Evolutionary conservation across 2,797 vertebrate species (phyloP).

Genomic region (Typhlichthys eigenmanni): DNA sequence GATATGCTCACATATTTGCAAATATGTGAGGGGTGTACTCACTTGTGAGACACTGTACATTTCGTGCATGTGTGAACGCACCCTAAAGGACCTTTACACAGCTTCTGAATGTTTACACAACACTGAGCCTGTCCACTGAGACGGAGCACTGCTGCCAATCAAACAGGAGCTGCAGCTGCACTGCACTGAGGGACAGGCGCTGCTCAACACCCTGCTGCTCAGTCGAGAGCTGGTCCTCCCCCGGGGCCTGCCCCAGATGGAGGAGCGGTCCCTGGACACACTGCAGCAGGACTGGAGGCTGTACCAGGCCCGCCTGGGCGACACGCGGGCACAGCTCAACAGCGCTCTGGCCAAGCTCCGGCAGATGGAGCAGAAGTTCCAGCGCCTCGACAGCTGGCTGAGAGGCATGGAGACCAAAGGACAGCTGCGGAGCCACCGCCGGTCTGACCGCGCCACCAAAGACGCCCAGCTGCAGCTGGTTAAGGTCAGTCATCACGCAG

Average conservation of each 20-base stretch:
- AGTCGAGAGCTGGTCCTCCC: constrained; percentile 86
- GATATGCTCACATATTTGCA: too few species aligned
- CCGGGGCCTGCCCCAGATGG: constrained; percentile 87
- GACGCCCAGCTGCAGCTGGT: constrained; percentile 87
- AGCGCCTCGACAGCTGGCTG: constrained; percentile 90
- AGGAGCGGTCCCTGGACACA: constrained; percentile 87
- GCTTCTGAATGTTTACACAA: too few species aligned
- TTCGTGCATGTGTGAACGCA: too few species aligned
- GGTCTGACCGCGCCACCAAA: constrained; percentile 84
- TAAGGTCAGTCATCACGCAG: constrained; percentile 77
- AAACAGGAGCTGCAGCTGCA: constrained; percentile 86
- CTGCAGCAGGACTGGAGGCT: constrained; percentile 88
- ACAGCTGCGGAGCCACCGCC: constrained; percentile 76
- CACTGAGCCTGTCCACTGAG: background rate
- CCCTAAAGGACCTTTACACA: too few species aligned
- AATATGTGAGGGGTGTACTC: too few species aligned
- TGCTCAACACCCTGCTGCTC: constrained; percentile 82
- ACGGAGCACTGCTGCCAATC: background rate
- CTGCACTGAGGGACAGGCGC: constrained; percentile 89
- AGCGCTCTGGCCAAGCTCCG: constrained; percentile 83
- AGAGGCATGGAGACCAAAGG: constrained; percentile 85
- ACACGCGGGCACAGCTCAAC: constrained; percentile 84
- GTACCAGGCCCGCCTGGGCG: constrained; percentile 86
- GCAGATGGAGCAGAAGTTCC: constrained; percentile 89
- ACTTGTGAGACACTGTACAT: too few species aligned